Evolutionary conservation across 2,797 vertebrate species (phyloP), one percentile per base, ranked within the genome.

Genomic region (Babyrousa celebensis): DNA sequence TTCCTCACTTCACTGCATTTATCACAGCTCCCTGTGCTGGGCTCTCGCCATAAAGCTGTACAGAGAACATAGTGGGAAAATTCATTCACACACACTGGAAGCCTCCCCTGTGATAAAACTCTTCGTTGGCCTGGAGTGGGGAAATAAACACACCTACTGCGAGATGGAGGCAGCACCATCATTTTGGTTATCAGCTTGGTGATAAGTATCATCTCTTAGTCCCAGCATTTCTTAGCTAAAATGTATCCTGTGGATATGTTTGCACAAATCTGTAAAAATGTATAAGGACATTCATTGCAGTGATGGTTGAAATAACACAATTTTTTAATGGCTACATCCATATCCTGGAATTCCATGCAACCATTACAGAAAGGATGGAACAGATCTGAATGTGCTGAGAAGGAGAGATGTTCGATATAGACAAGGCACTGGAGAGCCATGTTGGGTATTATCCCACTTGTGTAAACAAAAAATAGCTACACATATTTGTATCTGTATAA

Each of bases 331-430:
- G 11, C 18, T 60, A 85, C 16, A 85, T 29, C 62, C 72, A 90
- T 63, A 43, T n/a, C 72, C 20, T 88, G 23, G 68, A 88, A 89
- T 83, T 92, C 65, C 74, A 67, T 40, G 15, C 4, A 83, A 29
- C 92, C 85, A 67, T 56, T 89, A n/a, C 65, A 90, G 95, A 96
- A 96, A 96, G 63, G 58, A 82, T 90, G 36, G 18, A 79, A 62
- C 6, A 89, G 60, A 92, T 72, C n/a, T 86, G 77, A 71, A 85
- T 43, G 40, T 68, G 18, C 82, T 85, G 36, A 91, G 23, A 67
- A 79, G 12, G 25, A 87, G 23, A 89, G 29, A 85, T 23, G 52
- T 21, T 90, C 60, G 21, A 75, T 21, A 20, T 63, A 88, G n/a
- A 78, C 67, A 94, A 93, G 65, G n/a, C 15, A 83, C 3, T 84